Percentiles rank a stretch among this genome's conserved stretches.
Conservation (phyloP, 2,888 invertebrate species). For the Altica lythri region DNA sequence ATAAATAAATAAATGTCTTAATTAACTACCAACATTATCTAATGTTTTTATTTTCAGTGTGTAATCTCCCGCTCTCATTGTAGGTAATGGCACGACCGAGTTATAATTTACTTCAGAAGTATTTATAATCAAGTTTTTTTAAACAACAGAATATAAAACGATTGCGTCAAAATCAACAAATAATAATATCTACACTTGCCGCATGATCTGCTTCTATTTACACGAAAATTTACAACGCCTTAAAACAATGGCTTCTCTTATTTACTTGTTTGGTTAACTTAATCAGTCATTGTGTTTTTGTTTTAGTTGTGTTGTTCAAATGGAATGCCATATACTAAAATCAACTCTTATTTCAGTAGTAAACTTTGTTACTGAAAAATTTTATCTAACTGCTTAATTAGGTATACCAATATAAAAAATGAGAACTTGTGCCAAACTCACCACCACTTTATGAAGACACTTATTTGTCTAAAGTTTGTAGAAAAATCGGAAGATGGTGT, state of each 20-base stretch:
- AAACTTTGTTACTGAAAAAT: no score
- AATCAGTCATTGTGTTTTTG: constrained; percentile 21
- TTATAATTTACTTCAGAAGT: constrained; percentile 2
- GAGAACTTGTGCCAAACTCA: no score
- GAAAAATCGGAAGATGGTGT: no score
- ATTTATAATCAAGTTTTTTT: constrained; percentile 1
- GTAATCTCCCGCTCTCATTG: constrained; percentile 3
- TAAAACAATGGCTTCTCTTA: constrained; percentile 23
- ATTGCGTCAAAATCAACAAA: constrained; percentile 27
- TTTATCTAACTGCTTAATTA: no score
- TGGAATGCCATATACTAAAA: no score
- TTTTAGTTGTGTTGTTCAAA: constrained; percentile 13
- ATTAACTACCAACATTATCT: background rate
- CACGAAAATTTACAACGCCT: constrained; percentile 14
- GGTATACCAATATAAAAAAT: no score
- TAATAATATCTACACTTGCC: constrained; percentile 13
- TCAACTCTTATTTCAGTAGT: no score
- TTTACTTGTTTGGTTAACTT: constrained; percentile 25
- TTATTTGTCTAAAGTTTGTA: no score
- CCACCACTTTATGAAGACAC: no score
- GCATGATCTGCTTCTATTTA: constrained; percentile 18
- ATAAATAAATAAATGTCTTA: background rate
- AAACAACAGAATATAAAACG: constrained; percentile 15
- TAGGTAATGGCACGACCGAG: background rate
- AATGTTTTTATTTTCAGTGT: background rate